These are phyloP conservation scores for Drosophila ezoana DNA, from an alignment of 2,888 invertebrate species.

Conservation along the genomic window DNA sequence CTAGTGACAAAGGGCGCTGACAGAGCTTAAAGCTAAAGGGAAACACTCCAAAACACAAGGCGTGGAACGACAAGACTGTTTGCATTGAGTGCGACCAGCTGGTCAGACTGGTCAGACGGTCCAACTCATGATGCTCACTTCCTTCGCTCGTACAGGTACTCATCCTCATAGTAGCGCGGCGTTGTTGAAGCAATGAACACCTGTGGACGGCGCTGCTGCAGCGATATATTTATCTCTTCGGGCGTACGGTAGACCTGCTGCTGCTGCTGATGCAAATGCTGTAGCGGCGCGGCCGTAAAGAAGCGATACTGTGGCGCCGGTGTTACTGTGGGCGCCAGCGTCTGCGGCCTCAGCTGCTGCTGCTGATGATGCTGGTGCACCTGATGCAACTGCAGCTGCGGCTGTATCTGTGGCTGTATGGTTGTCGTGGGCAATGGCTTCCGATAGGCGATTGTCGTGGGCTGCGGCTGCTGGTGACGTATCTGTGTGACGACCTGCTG, in stretches of 20 bases:
- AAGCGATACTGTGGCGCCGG: constrained; percentile 83
- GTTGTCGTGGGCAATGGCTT: constrained; percentile 79
- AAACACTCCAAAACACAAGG: constrained; percentile 51
- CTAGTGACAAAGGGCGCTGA: constrained; percentile 55
- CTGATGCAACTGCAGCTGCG: constrained; percentile 73
- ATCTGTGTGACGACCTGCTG: constrained; percentile 72
- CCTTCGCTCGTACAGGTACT: constrained; percentile 84
- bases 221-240: constrained; percentile 94
- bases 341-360: constrained; percentile 75
- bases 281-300: constrained; percentile 82
- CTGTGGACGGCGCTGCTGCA: constrained; percentile 91
- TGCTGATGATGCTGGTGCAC: constrained; percentile 70
- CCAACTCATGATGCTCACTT: constrained; percentile 59
- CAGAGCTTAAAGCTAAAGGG: constrained; percentile 66
- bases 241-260: constrained; percentile 93
- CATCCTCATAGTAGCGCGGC: constrained; percentile 84
- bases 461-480: constrained; percentile 75
- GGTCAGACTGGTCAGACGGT: constrained; percentile 1
- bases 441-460: constrained; percentile 78
- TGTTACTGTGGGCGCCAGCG: constrained; percentile 82
- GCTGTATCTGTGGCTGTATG: constrained; percentile 79
- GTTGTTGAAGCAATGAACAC: constrained; percentile 85
- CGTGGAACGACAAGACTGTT: constrained; percentile 76
- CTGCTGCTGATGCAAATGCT: constrained; percentile 80
- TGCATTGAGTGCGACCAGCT: constrained; percentile 39